These are phyloP conservation scores for Eciton burchellii DNA, from an alignment of 1,140 invertebrate species.

Conservation along the genomic window DNA sequence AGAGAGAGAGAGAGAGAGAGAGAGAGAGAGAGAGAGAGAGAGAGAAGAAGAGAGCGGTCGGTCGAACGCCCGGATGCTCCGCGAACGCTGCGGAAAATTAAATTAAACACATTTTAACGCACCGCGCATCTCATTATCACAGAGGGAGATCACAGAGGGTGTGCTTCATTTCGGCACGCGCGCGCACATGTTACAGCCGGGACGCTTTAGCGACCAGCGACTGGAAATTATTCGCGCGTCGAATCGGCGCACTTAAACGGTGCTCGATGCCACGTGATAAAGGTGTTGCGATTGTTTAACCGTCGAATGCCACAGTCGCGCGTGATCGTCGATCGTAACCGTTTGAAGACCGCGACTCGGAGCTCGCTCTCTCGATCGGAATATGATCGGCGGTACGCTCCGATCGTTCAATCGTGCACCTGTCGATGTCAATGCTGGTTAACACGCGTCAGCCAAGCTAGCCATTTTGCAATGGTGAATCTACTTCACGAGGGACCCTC, in stretches of 20 bases:
- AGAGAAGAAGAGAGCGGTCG: not conserved
- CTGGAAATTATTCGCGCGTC: no score
- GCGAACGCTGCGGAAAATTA: not conserved
- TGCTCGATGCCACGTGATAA: no score
- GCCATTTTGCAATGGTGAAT: not conserved
- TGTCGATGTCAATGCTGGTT: not conserved
- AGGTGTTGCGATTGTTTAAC: no score
- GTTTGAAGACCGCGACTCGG: not conserved
- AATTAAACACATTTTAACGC: constrained; percentile 42
- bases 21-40: no score
- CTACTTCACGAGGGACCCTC: not conserved
- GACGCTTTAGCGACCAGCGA: no score
- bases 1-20: no score
- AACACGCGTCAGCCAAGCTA: not conserved
- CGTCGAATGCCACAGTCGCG: no score
- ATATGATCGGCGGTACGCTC: not conserved
- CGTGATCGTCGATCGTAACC: not conserved
- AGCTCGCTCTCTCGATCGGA: not conserved
- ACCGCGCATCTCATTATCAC: not conserved
- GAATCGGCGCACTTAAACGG: no score
- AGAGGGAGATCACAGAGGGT: no score
- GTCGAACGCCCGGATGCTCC: constrained; percentile 10
- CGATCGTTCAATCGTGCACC: not conserved
- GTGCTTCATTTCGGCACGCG: no score
- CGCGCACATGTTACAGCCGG: no score